Percentiles rank a stretch among this genome's conserved stretches.
Conservation (phyloP, 1,140 invertebrate species). For the Semibalanus balanoides region DNA sequence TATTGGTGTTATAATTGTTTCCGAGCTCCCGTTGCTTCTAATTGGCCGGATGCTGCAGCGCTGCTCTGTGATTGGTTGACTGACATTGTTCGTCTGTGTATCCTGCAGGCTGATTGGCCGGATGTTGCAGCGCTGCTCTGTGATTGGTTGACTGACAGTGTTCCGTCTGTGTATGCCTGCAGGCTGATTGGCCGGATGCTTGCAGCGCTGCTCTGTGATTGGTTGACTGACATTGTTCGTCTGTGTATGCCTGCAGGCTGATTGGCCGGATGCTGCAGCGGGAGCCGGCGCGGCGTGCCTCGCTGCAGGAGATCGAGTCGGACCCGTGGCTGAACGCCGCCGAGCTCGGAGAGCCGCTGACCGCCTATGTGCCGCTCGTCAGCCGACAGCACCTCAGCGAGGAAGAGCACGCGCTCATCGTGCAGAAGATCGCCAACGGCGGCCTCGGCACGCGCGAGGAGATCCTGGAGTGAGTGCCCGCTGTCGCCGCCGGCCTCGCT, state of each 20-base stretch:
- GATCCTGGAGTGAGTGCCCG: slow-evolving; percentile 63
- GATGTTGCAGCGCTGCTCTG: background rate
- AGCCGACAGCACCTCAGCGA: slow-evolving; percentile 71
- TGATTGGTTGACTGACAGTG: background rate
- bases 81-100: background rate
- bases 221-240: background rate
- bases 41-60: background rate
- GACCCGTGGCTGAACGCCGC: slow-evolving; percentile 56
- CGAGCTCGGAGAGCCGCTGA: slow-evolving; percentile 21
- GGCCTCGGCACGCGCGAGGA: slow-evolving; percentile 86
- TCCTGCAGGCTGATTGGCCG: slow-evolving; percentile 38
- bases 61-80: background rate
- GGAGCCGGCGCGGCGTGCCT: slow-evolving; percentile 78
- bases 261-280: slow-evolving; percentile 84
- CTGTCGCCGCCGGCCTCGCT: too few species aligned
- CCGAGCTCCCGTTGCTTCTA: too few species aligned
- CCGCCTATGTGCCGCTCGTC: slow-evolving; percentile 57
- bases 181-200: slow-evolving; percentile 51
- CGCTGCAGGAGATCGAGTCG: slow-evolving; percentile 70
- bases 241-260: slow-evolving; percentile 38
- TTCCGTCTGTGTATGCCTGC: background rate
- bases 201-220: background rate
- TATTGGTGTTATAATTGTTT: too few species aligned
- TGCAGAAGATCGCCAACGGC: slow-evolving; percentile 92
- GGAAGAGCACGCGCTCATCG: slow-evolving; percentile 78